Conservation (phyloP, 2,797 vertebrate species). For the Coregonus suidteri region DNA sequence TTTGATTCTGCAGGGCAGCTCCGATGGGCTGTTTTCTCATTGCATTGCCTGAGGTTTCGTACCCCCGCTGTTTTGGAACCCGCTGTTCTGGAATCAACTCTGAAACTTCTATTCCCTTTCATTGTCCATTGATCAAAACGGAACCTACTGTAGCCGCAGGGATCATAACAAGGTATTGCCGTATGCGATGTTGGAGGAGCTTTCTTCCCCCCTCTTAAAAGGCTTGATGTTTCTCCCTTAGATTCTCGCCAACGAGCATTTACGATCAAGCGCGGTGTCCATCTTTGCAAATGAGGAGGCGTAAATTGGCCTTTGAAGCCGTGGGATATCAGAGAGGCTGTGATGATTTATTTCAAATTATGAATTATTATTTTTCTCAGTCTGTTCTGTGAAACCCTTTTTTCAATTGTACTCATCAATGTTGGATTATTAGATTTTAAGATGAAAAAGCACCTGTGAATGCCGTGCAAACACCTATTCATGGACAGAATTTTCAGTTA, state of each 20-base stretch:
- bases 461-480: conserved; percentile 35
- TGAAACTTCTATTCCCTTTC: conserved; percentile 57
- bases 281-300: conserved; percentile 14
- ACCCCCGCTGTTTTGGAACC: background rate
- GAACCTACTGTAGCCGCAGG: conserved; percentile 27
- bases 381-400: background rate
- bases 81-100: conserved; percentile 48
- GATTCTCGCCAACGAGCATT: conserved; percentile 25
- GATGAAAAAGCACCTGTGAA: too few species aligned
- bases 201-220: conserved; percentile 23
- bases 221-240: conserved; percentile 25
- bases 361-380: background rate
- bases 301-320: conserved; percentile 43
- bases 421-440: too few species aligned
- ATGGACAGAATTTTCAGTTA: conserved; percentile 19
- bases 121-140: conserved; percentile 60
- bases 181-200: conserved; percentile 16
- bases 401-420: too few species aligned
- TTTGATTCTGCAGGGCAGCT: conserved; percentile 31
- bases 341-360: conserved; percentile 6
- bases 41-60: conserved; percentile 35
- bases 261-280: conserved; percentile 26
- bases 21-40: conserved; percentile 23
- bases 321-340: conserved; percentile 1
- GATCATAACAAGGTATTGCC: conserved; percentile 29